Evolutionary conservation across 37 sponge, comb jelly and placozoan genomes (phyloP), one percentile per base, ranked within the genome.

Genomic region (Petrosia ficiformis): DNA sequence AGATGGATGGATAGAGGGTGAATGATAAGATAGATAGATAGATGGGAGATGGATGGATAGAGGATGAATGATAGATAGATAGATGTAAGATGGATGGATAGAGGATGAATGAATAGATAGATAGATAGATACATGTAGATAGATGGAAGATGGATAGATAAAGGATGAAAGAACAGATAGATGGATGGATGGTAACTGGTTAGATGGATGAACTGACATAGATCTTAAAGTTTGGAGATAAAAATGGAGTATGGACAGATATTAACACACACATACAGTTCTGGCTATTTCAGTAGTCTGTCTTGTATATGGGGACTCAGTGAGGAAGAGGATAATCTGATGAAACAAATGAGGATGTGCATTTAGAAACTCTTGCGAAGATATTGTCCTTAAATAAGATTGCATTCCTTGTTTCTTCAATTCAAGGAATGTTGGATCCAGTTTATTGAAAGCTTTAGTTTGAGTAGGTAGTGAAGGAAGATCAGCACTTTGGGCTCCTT

Each of bases 391-490:
- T 34, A 90, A 59, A 74, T 86, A 90, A 44, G 26, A 28, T 24
- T 90, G 57, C 39, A 90, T 74, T 11, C 42, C 33, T 26, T 72
- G 67, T 41, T 81, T 35, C 59, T 77, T 76, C 57, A 26, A 16
- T 44, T 85, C 83, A 41, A 86, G 69, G 32, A 81, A 57, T 2
- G 61, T 41, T 0, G 56, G 86, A 65, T 90, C 84, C 3, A 77
- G 57, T 26, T 77, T 82, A 39, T 81, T 81, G 44, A 90, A 78
- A 42, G 86, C 11, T 0, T 81, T 48, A 16, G 68, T 36, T n/a
- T 78, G 77, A 42, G 68, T 30, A 42, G 85, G 85, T 4, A 68
- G 37, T 24, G 19, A 14, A 6, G 70, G 42, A 8, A 41, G 22
- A 10, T 32, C 42, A n/a, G n/a, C n/a, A n/a, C n/a, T n/a, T 68